Evolutionary conservation across 2,888 invertebrate species (phyloP), one percentile per base, ranked within the genome.

Genomic region (Thalpophila matura): DNA sequence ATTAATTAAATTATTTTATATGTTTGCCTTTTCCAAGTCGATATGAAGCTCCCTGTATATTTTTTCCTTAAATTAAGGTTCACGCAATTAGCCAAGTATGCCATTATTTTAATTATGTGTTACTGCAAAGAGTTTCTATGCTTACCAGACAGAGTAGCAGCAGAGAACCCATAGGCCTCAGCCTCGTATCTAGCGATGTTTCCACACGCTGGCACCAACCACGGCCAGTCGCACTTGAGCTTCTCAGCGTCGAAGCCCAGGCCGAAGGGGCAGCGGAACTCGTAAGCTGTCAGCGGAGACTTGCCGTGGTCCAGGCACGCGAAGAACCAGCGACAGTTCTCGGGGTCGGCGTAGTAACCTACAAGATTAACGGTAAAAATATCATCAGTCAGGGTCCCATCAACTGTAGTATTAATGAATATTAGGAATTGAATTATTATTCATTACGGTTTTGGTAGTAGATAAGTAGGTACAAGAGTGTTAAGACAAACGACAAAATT

Each of bases 321-420:
- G 89, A 97, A 97, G 95, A 98, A 98, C 97, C 97, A 97, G 59
- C 97, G 96, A 75, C 97, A 97, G 90, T 98, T 97, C 86, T 97
- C 97, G 0, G 97, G 97, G 87, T 98, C 97, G 0, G 97, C 97
- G 84, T 97, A 97, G 86, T 97, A 98, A 62, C 97, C 97, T 96
- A 79, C 0, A 58, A 67, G n/a, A 3, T 26, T 5, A 10, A 31
- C 3, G 7, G 4, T 26, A 6, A 10, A 3, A 12, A 10, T 4
- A n/a, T 31, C n/a, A n/a, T n/a, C n/a, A n/a, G n/a, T n/a, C n/a
- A n/a, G n/a, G n/a, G n/a, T n/a, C n/a, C n/a, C n/a, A n/a, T n/a
- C n/a, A n/a, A n/a, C n/a, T n/a, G n/a, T n/a, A n/a, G n/a, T n/a
- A n/a, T n/a, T n/a, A n/a, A n/a, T n/a, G n/a, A n/a, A n/a, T n/a